Conservation (phyloP, 2,113 vertebrate species). For the Rhea americana region DNA sequence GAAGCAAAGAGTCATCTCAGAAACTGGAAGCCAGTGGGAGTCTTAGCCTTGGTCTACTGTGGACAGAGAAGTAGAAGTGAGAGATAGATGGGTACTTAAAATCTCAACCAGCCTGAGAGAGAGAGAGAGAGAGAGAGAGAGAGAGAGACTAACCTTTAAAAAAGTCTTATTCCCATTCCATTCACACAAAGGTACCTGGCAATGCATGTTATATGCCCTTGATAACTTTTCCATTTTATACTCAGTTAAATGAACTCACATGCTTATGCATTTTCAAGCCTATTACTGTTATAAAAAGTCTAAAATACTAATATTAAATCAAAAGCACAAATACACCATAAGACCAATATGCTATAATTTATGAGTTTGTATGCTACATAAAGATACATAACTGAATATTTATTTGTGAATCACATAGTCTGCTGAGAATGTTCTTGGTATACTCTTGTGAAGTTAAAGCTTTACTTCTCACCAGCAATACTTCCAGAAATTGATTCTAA, state of each 20-base stretch:
- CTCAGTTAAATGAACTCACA: neutral
- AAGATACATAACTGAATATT: neutral
- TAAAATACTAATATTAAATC: neutral
- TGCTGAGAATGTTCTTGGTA: neutral
- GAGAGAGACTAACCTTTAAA: constrained; percentile 45
- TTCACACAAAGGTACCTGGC: neutral
- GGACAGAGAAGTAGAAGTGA: neutral
- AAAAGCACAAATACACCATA: neutral
- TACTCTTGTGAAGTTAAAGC: neutral
- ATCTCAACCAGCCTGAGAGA: neutral
- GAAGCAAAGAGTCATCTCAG: neutral
- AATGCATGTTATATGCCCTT: neutral
- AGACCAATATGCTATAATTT: neutral
- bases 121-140: constrained; percentile 3
- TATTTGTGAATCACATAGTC: neutral
- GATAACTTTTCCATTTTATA: neutral
- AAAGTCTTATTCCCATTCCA: constrained; percentile 9
- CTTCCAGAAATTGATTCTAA: neutral
- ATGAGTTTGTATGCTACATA: neutral
- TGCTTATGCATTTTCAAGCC: neutral
- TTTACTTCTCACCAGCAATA: neutral
- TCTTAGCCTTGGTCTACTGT: neutral
- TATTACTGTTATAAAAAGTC: neutral
- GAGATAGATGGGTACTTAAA: constrained; percentile 17
- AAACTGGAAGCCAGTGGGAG: neutral